Base-by-base conservation (phyloP, 1,140 invertebrate genomes). In the Drosophila repleta region DNA sequence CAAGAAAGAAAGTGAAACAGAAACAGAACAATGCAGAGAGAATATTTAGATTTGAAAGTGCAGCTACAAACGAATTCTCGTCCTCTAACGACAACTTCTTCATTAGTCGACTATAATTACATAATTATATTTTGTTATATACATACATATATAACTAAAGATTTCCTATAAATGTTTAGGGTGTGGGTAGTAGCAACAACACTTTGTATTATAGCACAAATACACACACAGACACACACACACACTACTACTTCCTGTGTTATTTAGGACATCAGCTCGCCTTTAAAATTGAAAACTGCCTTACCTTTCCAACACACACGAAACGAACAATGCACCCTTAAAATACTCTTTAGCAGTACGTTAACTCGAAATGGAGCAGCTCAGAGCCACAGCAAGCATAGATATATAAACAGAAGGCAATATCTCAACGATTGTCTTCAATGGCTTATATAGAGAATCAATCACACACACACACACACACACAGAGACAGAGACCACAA, bases 21-120 rank as follows among this genome's bases (percentile, higher is more conserved):
- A 24, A 62, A 60, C n/a, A 73, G n/a, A 67, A 13, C 20, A 37
- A 21, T n/a, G 56, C 48, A 56, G 58, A 65, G 18, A 37, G 45
- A 46, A 56, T 60, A 53, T 56, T 56, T 65, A 69, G 35, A 63
- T 8, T 41, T 35, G 46, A 21, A 21, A 56, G 49, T 68, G 55
- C 51, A 72, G 67, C 85, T 89, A 89, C 85, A 85, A 89, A 85
- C n/a, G 52, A 80, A 91, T 90, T 91, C 90, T 91, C 90, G 80
- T 90, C 74, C 65, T 76, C 84, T 79, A 87, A 84, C 81, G 84
- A 91, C 92, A 92, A 91, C 92, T 92, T 92, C 92, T 92, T 92
- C 92, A 91, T 91, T 91, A 91, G 92, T 92, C 90, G 90, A 77
- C 48, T 68, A 72, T 71, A 66, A 85, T 87, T 81, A 85, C 69